phyloP scores from a whole-genome alignment of 2,113 vertebrate genomes.

The Aramus guarauna region DNA sequence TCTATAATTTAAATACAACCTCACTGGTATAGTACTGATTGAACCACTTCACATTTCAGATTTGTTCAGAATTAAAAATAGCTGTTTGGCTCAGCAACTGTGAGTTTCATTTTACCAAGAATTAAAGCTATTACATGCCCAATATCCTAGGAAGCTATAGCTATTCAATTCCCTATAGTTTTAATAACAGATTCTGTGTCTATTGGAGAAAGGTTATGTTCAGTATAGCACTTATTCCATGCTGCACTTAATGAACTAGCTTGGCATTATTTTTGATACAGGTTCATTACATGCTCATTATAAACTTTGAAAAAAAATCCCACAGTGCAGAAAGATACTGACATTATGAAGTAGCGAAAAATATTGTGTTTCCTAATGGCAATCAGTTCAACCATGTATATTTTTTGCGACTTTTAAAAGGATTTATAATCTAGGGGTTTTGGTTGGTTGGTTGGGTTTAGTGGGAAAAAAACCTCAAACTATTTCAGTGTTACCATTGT shows the following conservation, averaged over 20 bases:
- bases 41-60: neutral
- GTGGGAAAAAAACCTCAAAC: accelerated
- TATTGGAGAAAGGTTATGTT: neutral
- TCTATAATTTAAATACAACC: neutral
- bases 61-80: neutral
- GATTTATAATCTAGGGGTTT: neutral
- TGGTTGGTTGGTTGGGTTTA: neutral
- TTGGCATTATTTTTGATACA: neutral
- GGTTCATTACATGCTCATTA: accelerated
- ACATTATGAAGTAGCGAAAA: neutral
- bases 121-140: neutral
- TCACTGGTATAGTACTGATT: neutral
- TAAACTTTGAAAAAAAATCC: neutral
- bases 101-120: neutral
- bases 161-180: neutral
- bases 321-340: neutral
- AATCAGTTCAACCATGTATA: neutral
- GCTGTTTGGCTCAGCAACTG: neutral
- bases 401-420: neutral
- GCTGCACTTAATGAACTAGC: neutral
- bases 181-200: neutral
- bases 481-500: neutral
- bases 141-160: neutral
- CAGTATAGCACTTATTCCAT: neutral
- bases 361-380: neutral